A percentile compares a stretch with the other conserved stretches of the same genome.
These are phyloP conservation scores for Magallana ariakensis DNA, from an alignment of 1,140 invertebrate species.

Conservation along the genomic window DNA sequence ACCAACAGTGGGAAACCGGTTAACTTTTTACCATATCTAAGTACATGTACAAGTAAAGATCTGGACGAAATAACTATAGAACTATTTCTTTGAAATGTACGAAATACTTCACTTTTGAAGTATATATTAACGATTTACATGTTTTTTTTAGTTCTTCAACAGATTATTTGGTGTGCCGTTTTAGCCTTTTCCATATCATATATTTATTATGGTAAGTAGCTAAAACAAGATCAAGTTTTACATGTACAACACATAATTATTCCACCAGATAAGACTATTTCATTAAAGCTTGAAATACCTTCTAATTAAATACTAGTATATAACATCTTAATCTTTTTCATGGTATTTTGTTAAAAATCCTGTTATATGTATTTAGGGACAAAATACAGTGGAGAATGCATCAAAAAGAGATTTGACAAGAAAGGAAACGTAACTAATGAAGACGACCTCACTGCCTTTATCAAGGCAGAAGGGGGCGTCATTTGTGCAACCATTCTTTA, in stretches of 20 bases:
- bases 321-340: not conserved
- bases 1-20: no score
- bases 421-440: not conserved
- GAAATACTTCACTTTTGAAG: no score
- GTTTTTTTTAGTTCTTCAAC: not conserved
- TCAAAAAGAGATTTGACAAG: not conserved
- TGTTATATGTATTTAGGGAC: not conserved
- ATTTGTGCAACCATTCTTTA: not conserved
- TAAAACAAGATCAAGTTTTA: no score
- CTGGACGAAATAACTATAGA: no score
- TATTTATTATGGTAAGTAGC: not conserved
- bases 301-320: not conserved
- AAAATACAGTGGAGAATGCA: not conserved
- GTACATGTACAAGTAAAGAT: no score
- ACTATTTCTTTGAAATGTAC: no score
- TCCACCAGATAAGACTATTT: no score
- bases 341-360: not conserved
- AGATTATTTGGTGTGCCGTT: not conserved
- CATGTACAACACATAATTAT: not conserved
- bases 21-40: no score
- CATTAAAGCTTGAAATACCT: not conserved
- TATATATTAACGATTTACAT: no score
- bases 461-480: not conserved
- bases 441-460: not conserved
- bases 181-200: slow-evolving; percentile 16